phyloP scores from a whole-genome alignment of 2,888 invertebrate species.

The Yponomeuta sedellus region DNA sequence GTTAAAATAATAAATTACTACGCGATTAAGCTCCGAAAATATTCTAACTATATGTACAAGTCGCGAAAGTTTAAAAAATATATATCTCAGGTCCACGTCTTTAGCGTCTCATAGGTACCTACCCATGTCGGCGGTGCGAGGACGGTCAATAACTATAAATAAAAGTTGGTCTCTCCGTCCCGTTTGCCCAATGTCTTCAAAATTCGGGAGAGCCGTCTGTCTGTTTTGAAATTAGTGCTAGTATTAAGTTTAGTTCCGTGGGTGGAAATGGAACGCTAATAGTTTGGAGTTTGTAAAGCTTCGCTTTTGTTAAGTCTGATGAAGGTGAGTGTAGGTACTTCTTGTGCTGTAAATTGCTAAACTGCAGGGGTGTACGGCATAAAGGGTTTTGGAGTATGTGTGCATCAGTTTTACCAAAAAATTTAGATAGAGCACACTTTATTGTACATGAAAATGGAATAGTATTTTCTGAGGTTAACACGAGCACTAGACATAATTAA shows the following conservation, averaged over 20 bases:
- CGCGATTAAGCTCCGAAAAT: too few species aligned
- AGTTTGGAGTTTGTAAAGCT: background rate
- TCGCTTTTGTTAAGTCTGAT: background rate
- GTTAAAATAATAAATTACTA: background rate
- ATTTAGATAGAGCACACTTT: too few species aligned
- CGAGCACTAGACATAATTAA: too few species aligned
- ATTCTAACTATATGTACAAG: too few species aligned
- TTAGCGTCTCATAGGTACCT: background rate
- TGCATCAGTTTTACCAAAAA: too few species aligned
- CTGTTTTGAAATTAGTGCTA: background rate
- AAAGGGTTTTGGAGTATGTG: too few species aligned
- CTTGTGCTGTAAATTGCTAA: too few species aligned
- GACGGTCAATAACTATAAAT: constrained; percentile 7
- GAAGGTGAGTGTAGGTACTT: background rate
- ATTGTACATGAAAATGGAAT: too few species aligned
- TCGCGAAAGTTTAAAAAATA: too few species aligned
- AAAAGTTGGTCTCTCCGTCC: background rate
- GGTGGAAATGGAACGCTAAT: background rate
- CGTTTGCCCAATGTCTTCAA: background rate
- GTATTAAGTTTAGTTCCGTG: background rate
- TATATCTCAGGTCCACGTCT: background rate
- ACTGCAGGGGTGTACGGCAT: too few species aligned
- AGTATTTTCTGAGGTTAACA: too few species aligned
- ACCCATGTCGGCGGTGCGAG: background rate
- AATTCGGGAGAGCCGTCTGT: background rate